phyloP scores from a whole-genome alignment of 35 echinoderm and acorn worm genomes.

The Nesometra sesokonis region DNA sequence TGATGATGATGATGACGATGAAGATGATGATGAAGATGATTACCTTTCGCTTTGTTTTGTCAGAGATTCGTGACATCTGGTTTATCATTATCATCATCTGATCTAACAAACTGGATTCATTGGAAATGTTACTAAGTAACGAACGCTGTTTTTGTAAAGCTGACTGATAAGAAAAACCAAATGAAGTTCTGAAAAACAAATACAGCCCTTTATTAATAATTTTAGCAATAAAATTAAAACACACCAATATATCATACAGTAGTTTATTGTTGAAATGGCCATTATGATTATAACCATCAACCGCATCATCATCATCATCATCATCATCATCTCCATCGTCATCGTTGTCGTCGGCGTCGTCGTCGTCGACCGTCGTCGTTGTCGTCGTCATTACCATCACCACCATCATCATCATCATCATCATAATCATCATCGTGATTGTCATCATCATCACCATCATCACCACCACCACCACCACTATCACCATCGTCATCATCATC shows the following conservation, averaged over 20 bases:
- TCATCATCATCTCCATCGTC: no score
- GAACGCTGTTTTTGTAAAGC: constrained; percentile 49
- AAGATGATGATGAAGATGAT: neutral
- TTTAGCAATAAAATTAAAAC: neutral
- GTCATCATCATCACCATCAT: no score
- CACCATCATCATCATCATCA: no score
- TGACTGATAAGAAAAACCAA: constrained; percentile 60
- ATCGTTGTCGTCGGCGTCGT: no score
- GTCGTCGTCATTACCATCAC: no score
- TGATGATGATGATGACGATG: neutral
- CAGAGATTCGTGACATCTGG: constrained; percentile 26
- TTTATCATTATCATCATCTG: constrained; percentile 45
- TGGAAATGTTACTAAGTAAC: constrained; percentile 32
- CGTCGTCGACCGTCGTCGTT: no score
- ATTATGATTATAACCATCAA: no score
- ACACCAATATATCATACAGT: neutral
- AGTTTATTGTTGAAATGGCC: neutral
- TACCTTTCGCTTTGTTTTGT: constrained; percentile 23
- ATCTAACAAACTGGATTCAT: constrained; percentile 48
- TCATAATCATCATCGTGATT: no score
- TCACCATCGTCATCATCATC: no score
- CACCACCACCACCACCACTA: no score
- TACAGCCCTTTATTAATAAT: neutral
- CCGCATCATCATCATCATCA: no score
- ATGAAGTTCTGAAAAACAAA: constrained; percentile 31